These are phyloP conservation scores for Montipora capricornis DNA, from an alignment of 64 coral and sea anemone species.

Conservation along the genomic window DNA sequence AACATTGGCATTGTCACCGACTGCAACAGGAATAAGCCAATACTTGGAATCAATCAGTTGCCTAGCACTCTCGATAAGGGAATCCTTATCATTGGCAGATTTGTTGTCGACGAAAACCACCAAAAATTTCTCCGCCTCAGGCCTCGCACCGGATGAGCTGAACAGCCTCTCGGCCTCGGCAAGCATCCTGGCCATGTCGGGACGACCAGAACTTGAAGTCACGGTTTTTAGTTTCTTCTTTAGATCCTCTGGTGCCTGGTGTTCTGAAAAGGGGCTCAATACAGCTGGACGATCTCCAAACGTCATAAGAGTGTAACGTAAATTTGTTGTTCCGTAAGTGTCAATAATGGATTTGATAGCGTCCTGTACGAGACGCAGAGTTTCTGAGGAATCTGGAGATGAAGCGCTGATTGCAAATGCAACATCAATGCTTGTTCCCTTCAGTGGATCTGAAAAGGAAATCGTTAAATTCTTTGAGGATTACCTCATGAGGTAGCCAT, in stretches of 20 bases:
- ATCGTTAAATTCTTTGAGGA: background rate
- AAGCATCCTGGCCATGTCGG: background rate
- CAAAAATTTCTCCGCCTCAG: constrained; percentile 67
- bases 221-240: background rate
- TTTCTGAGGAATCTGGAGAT: constrained; percentile 41
- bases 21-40: constrained; percentile 69
- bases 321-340: constrained; percentile 46
- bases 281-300: constrained; percentile 47
- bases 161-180: constrained; percentile 34
- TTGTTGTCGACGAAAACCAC: constrained; percentile 79
- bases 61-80: constrained; percentile 40
- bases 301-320: constrained; percentile 58
- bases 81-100: constrained; percentile 47
- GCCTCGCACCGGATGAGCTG: constrained; percentile 41
- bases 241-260: constrained; percentile 5
- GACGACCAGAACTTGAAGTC: background rate
- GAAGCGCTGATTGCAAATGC: constrained; percentile 62
- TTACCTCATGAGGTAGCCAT: background rate
- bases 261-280: background rate
- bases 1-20: constrained; percentile 38
- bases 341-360: constrained; percentile 56
- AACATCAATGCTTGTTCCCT: constrained; percentile 53
- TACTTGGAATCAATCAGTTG: constrained; percentile 39
- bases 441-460: constrained; percentile 53
- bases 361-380: constrained; percentile 41